Conservation (phyloP, 2,113 vertebrate genomes). For the Oxygymnocypris stewartii region DNA sequence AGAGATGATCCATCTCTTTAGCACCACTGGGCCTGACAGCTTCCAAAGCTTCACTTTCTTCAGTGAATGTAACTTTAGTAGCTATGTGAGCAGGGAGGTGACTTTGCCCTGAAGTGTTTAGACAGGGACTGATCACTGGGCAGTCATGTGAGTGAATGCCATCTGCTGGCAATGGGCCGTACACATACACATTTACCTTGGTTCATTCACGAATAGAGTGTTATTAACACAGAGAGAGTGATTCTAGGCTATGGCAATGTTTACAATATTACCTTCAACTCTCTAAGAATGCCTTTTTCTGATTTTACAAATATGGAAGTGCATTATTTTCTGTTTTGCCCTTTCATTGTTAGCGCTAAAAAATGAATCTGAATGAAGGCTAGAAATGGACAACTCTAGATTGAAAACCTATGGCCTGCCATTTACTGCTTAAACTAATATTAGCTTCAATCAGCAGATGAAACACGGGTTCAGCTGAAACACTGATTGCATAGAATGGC, state of each 20-base stretch:
- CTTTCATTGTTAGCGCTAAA: background rate
- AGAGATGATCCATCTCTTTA: background rate
- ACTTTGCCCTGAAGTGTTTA: conserved; percentile 26
- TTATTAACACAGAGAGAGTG: background rate
- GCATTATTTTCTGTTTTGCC: conserved; percentile 2
- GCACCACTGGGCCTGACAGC: background rate
- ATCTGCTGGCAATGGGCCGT: conserved; percentile 42
- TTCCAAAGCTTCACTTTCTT: background rate
- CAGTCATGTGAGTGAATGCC: conserved; percentile 33
- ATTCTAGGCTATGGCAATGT: background rate
- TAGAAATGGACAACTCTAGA: background rate
- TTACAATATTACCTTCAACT: background rate
- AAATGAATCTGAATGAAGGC: no score
- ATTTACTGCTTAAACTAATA: conserved; percentile 10
- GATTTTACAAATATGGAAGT: background rate
- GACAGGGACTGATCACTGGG: conserved; percentile 31
- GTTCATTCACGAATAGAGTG: background rate
- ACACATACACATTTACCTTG: conserved; percentile 18
- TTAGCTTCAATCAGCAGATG: background rate
- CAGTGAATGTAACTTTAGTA: background rate
- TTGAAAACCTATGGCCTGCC: background rate
- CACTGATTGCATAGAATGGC: background rate
- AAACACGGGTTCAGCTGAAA: background rate
- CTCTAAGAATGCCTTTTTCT: background rate
- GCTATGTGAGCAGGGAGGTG: conserved; percentile 1